phyloP scores from a whole-genome alignment of 1,140 invertebrate genomes.

The Phymorhynchus buccinoides region DNA sequence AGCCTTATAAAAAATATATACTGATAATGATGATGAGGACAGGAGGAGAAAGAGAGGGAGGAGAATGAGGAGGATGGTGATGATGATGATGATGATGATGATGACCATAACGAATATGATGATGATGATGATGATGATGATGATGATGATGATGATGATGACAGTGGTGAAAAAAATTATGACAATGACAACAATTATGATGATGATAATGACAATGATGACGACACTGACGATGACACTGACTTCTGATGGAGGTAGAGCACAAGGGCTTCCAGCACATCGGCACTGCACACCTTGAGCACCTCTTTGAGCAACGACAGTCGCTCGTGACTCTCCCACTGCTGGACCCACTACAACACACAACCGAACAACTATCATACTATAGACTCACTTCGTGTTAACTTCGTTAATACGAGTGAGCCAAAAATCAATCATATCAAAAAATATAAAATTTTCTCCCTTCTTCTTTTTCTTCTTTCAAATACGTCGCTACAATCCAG shows the following conservation, averaged over 20 bases:
- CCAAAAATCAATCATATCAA: neutral
- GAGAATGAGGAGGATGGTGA: neutral
- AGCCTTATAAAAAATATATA: no score
- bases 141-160: neutral
- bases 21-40: no score
- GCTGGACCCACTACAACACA: conserved; percentile 61
- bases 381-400: no score
- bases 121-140: neutral
- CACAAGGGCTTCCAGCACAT: conserved; percentile 58
- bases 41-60: neutral
- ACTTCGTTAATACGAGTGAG: no score
- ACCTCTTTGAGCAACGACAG: conserved; percentile 62
- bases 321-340: conserved; percentile 67
- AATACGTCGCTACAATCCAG: no score
- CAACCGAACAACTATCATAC: no score
- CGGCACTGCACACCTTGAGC: conserved; percentile 56
- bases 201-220: neutral
- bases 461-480: no score
- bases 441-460: no score
- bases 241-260: conserved; percentile 59
- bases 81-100: neutral
- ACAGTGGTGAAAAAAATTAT: neutral
- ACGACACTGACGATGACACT: conserved; percentile 30
- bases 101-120: neutral
- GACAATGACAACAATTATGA: neutral